Evolutionary conservation across 1,140 invertebrate genomes (phyloP), one percentile per base, ranked within the genome.

Genomic region (Drosophila tani): DNA sequence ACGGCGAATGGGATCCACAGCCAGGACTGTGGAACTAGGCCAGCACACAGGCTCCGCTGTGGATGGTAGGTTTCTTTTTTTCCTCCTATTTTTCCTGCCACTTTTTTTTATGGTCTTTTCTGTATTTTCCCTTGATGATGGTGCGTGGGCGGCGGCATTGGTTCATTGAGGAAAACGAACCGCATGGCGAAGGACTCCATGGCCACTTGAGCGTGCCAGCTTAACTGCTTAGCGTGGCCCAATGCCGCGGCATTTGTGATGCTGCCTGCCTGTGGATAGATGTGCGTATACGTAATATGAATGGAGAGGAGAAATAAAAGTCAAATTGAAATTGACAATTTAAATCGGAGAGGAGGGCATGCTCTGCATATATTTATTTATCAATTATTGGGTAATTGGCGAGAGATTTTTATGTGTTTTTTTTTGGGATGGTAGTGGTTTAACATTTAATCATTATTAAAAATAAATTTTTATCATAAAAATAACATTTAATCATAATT

Each of bases 121-220:
- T 29, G 50, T 2, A 19, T n/a, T 45, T 38, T 65, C 19, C 45
- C 32, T 43, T 35, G 17, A 27, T 45, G 40, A 58, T 21, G 41
- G 12, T 60, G 35, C 43, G 64, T 75, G 79, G 49, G 71, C 32
- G 49, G 71, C 32, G 59, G 57, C 53, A 69, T 88, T 60, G 51
- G 71, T 74, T 90, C 85, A 88, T 88, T 88, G 85, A 88, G 85
- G 65, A 90, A 88, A 90, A 79, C 85, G 81, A 82, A 66, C 56
- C 63, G 67, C 70, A 32, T 63, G 74, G 59, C 66, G 67, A 87
- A 79, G 82, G 82, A 87, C 74, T 82, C 59, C 66, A 57, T 60
- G 70, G 80, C 58, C 77, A 80, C 76, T 87, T 78, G 71, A 88
- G 73, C 73, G 67, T 67, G 68, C 45, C 81, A 81, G 83, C 77